Base-by-base conservation (phyloP, 2,113 vertebrate species). In the Aleadryas rufinucha region DNA sequence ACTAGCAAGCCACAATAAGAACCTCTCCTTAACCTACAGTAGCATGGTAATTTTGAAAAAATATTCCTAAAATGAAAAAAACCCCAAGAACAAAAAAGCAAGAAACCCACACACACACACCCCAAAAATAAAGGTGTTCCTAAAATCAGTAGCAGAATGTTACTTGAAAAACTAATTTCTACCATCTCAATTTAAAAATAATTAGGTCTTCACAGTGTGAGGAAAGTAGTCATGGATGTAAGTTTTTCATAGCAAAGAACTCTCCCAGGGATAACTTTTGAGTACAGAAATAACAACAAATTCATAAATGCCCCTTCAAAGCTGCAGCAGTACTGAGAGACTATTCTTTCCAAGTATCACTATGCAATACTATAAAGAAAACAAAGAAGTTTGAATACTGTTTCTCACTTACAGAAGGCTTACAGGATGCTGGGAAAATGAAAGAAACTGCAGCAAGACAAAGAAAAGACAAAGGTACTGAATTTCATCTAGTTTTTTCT, bases 51-150 rank as follows among this genome's bases (percentile, higher is more conserved):
- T 13, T 66, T 47, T 8, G 0, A 6, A 28, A 65, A 37, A 27
- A 35, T 1, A 10, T 21, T 52, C 20, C 28, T 74, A 72, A 64
- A 70, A 61, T 26, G 21, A 49, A 74, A 56, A 24, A 12, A 19
- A 11, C n/a, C 12, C 6, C 10, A 42, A 26, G 31, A 23, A 2
- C 4, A 24, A 20, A 28, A 49, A 21, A 7, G 1, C 33, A 70
- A 47, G 1, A 61, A 61, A 30, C 6, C 2, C 15, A 20, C 37
- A 18, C 24, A 16, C 5, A 8, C 3, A 0, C 1, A 7, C 24
- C 6, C 16, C 7, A n/a, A 59, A 57, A 57, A 24, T 5, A 71
- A 50, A 83, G 7, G 4, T 17, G 27, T 42, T 76, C 23, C 20
- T 57, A 77, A 77, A 89, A 81, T 11, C 2, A 0, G 33, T 1